Base-by-base conservation (phyloP, 2,797 vertebrate genomes). In the Odontamblyopus rebecca region DNA sequence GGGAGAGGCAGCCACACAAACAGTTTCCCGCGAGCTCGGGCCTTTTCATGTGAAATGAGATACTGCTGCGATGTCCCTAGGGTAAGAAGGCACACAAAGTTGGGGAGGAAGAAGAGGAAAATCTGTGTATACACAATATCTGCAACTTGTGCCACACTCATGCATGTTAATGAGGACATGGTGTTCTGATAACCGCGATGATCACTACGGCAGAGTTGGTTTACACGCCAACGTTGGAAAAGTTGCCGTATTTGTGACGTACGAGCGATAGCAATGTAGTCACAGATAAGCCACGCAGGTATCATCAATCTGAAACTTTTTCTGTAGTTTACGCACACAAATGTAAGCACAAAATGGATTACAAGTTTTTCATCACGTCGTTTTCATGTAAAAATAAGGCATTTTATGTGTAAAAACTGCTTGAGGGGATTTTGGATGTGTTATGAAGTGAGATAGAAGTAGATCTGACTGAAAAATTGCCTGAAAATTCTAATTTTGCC, bases 21-120 rank as follows among this genome's bases (percentile, higher is more conserved):
- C 73, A 61, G 72, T 86, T 88, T 82, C 85, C 84, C 75, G 73
- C 62, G 73, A 90, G 85, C 83, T 76, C 12, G 44, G 82, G 77
- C 83, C 88, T 90, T 93, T 93, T 92, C 87, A 92, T 93, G 86
- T 93, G 90, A 89, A 91, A 91, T 89, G 90, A 93, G 89, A 92
- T 92, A 84, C 88, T 80, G 87, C 89, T 90, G 86, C 83, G 80
- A 83, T 88, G 88, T 93, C 93, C 91, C 91, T 73, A 71, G 90
- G 90, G 92, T 88, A 75, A 75, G 78, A 78, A 83, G 80, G 71
- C 71, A 69, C 81, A 86, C 85, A 88, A 80, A 85, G 82, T 86
- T 85, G 62, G 75, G 67, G 66, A n/a, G 16, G 61, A 41, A 38
- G 38, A 63, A 63, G 71, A 72, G 71, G 83, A 72, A 82, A 76